Conservation (phyloP, 2,888 invertebrate species). For the Blastobasis lacticolella region DNA sequence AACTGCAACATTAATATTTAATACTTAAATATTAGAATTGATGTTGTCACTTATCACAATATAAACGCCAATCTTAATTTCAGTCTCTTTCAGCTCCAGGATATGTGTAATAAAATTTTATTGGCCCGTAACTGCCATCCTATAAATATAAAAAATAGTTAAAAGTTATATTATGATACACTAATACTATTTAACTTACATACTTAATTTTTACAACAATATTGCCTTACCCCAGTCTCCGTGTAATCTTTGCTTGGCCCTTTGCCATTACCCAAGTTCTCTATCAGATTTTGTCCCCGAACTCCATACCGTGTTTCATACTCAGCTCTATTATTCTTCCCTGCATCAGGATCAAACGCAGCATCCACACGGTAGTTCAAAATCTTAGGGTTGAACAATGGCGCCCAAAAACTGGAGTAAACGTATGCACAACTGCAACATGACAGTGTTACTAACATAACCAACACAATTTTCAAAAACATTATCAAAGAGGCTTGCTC, state of each 20-base stretch:
- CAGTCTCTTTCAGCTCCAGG: conserved; percentile 14
- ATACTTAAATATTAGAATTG: too few relatives aligned
- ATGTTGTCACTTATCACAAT: too few relatives aligned
- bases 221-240: too few relatives aligned
- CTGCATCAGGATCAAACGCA: conserved; percentile 38
- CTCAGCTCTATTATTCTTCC: conserved; percentile 26
- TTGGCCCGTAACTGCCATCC: conserved; percentile 30
- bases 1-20: too few relatives aligned
- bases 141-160: conserved; percentile 25
- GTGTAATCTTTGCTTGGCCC: conserved; percentile 15
- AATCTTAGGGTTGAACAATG: conserved; percentile 44
- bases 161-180: too few relatives aligned
- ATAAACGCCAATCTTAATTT: not conserved
- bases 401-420: conserved; percentile 61
- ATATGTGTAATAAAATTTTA: conserved; percentile 49
- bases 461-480: conserved; percentile 17
- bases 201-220: too few relatives aligned
- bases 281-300: conserved; percentile 45
- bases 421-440: conserved; percentile 27
- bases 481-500: conserved; percentile 9
- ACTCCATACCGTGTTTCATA: conserved; percentile 38
- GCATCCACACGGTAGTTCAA: conserved; percentile 50
- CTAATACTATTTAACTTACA: too few relatives aligned
- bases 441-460: conserved; percentile 20
- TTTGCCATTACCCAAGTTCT: conserved; percentile 46